phyloP scores from a whole-genome alignment of 2,888 invertebrate genomes.

The Melipona beecheii region DNA sequence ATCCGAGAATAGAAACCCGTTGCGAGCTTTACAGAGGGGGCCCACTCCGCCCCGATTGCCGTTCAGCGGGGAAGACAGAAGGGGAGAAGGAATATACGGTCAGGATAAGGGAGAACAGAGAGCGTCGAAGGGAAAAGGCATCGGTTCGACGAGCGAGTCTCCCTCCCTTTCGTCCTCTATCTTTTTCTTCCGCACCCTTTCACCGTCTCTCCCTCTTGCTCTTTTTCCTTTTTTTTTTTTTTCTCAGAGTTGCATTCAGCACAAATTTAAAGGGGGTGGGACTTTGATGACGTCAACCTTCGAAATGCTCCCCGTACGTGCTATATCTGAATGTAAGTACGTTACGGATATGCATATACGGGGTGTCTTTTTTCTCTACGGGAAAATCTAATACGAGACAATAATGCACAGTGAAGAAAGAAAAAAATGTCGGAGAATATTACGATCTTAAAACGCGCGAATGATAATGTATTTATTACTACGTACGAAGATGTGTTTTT shows the following conservation, averaged over 20 bases:
- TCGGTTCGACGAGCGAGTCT: slow-evolving; percentile 60
- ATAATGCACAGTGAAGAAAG: slow-evolving; percentile 10
- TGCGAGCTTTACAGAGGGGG: slow-evolving; percentile 67
- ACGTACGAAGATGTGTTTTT: neutral
- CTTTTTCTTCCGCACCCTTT: slow-evolving; percentile 34
- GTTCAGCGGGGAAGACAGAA: slow-evolving; percentile 83
- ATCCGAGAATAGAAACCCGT: slow-evolving; percentile 82
- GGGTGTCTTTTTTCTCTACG: too few species aligned
- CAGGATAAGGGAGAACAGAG: slow-evolving; percentile 54
- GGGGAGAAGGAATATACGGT: slow-evolving; percentile 79
- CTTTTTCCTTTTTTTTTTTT: slow-evolving; percentile 22
- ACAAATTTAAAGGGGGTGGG: slow-evolving; percentile 70
- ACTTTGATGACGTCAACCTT: slow-evolving; percentile 73
- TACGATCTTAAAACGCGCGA: neutral
- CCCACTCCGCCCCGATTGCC: slow-evolving; percentile 52
- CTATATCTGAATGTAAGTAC: slow-evolving; percentile 61
- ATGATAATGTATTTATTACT: neutral
- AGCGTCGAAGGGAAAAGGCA: slow-evolving; percentile 77
- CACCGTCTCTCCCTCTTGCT: slow-evolving; percentile 18
- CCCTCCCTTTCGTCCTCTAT: slow-evolving; percentile 8
- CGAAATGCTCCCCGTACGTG: slow-evolving; percentile 63
- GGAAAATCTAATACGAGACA: slow-evolving; percentile 28
- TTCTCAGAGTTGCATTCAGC: slow-evolving; percentile 64
- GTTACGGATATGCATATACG: slow-evolving; percentile 32
- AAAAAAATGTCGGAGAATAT: neutral